A percentile compares a stretch with the other conserved stretches of the same genome.
These are phyloP conservation scores for Lineus longissimus DNA, from an alignment of 1,140 invertebrate genomes.

Conservation along the genomic window DNA sequence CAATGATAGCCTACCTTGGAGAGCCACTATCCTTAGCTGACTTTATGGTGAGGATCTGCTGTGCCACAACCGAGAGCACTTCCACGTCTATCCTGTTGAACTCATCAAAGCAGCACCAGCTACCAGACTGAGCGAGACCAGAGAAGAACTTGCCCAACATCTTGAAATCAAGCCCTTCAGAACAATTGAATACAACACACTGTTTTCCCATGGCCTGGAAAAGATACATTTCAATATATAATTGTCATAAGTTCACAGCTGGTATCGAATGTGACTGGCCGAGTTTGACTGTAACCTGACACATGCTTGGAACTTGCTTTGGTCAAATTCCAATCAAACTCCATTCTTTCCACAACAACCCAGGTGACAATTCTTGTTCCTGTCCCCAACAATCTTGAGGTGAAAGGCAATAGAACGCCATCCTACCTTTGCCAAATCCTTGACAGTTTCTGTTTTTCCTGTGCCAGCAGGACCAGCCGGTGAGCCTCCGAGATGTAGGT, in stretches of 20 bases:
- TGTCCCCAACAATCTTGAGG: too few relatives aligned
- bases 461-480: conserved; percentile 52
- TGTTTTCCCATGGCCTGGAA: conserved; percentile 73
- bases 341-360: too few relatives aligned
- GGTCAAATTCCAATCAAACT: too few relatives aligned
- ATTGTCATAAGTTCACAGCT: too few relatives aligned
- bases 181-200: conserved; percentile 37
- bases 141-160: conserved; percentile 67
- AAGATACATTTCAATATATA: conserved; percentile 43
- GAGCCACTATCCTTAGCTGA: conserved; percentile 39
- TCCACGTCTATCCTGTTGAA: conserved; percentile 87
- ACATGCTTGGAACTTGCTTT: too few relatives aligned
- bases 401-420: too few relatives aligned
- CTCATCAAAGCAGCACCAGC: conserved; percentile 88
- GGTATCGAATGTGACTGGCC: too few relatives aligned
- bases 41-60: conserved; percentile 52
- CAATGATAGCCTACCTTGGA: conserved; percentile 12
- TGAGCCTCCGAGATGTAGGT: conserved; percentile 68
- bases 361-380: too few relatives aligned
- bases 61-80: conserved; percentile 72
- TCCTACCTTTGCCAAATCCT: conserved; percentile 74
- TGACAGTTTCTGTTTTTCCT: conserved; percentile 57
- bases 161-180: conserved; percentile 27
- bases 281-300: too few relatives aligned
- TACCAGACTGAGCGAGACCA: conserved; percentile 77